Percentiles rank a stretch among this genome's conserved stretches.
Conservation (phyloP, 2,888 invertebrate genomes). For the Empis livida region DNA sequence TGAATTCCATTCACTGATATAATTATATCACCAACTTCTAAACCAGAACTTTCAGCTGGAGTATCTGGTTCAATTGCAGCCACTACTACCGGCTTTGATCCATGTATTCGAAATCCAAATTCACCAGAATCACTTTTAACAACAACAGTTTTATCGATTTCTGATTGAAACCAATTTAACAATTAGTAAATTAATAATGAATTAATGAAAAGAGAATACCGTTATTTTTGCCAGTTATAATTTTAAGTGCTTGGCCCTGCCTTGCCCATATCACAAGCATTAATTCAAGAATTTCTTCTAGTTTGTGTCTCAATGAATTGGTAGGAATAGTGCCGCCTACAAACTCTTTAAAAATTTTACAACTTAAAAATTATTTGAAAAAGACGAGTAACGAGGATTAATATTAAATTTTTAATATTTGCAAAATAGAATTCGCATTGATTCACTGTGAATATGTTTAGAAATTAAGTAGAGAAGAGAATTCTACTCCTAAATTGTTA, state of each 20-base stretch:
- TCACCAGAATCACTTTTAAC: constrained; percentile 75
- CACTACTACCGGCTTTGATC: constrained; percentile 90
- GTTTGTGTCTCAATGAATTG: constrained; percentile 45
- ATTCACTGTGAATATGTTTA: too few relatives aligned
- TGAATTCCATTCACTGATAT: constrained; percentile 82
- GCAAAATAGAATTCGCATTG: too few relatives aligned
- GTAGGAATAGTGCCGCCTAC: constrained; percentile 18
- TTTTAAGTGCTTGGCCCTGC: constrained; percentile 55
- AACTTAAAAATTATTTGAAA: too few relatives aligned
- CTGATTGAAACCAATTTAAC: too few relatives aligned
- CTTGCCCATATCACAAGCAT: constrained; percentile 76
- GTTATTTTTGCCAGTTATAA: constrained; percentile 45
- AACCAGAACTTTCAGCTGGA: constrained; percentile 80
- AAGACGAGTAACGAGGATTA: too few relatives aligned
- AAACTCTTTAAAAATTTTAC: too few relatives aligned
- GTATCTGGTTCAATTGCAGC: constrained; percentile 91
- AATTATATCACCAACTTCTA: constrained; percentile 90
- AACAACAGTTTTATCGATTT: constrained; percentile 76
- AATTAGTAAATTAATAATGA: constrained; percentile 23
- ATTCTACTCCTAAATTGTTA: too few relatives aligned
- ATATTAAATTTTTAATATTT: too few relatives aligned
- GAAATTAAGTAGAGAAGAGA: too few relatives aligned
- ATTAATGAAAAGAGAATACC: constrained; percentile 38
- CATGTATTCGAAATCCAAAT: constrained; percentile 91
- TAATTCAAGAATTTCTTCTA: constrained; percentile 67